Percentiles rank a stretch among this genome's conserved stretches.
Conservation (phyloP, 2,888 invertebrate species). For the Lasioglossum pauxillum region DNA sequence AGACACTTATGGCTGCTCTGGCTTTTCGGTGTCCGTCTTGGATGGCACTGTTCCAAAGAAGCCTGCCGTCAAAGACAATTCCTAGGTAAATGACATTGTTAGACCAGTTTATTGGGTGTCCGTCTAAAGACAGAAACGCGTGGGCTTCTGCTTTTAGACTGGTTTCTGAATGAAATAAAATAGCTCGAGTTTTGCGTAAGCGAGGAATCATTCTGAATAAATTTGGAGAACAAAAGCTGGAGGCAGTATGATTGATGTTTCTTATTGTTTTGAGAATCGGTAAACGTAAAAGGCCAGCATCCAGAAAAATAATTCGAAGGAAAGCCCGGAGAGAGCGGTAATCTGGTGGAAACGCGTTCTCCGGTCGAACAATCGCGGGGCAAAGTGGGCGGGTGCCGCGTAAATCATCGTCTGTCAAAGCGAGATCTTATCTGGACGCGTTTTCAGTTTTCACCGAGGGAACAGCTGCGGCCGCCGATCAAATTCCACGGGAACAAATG, state of each 20-base stretch:
- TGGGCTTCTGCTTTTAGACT: neutral
- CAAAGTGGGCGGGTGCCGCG: neutral
- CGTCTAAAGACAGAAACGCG: neutral
- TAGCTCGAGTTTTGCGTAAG: neutral
- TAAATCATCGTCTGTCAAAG: conserved; percentile 1
- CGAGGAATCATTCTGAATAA: no score
- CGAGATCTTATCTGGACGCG: neutral
- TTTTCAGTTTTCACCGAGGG: neutral
- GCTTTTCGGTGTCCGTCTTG: neutral
- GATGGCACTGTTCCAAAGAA: neutral
- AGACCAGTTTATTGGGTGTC: neutral
- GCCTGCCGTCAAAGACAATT: neutral
- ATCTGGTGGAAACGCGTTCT: neutral
- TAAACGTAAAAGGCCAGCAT: neutral
- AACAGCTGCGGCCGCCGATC: conserved; percentile 1
- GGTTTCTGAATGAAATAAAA: neutral
- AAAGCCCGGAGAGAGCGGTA: neutral
- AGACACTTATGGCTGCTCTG: neutral
- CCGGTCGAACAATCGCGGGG: neutral
- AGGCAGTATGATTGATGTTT: no score
- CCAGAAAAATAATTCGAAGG: neutral
- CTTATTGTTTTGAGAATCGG: no score
- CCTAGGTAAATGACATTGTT: neutral
- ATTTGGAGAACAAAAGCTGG: no score
- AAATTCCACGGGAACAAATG: conserved; percentile 24